Evolutionary conservation across 2,888 invertebrate species (phyloP), one percentile per base, ranked within the genome.

Genomic region (Rhodophaea formosa): DNA sequence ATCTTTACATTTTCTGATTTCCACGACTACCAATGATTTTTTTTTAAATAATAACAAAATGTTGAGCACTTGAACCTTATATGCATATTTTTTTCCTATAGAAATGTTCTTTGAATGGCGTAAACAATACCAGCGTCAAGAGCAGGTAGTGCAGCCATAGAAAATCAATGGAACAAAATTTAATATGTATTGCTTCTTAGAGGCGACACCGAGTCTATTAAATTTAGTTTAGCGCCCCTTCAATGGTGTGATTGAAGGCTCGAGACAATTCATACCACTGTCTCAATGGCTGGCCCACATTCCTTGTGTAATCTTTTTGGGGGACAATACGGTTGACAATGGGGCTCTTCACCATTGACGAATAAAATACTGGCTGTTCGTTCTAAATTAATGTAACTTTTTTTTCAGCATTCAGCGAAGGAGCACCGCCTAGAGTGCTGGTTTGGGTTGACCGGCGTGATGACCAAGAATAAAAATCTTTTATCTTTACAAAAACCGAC

Each of bases 171-270:
- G 80, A 60, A 80, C 73, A 74, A 80, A 83, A 84, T 80, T 77
- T 73, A 79, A 82, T 77, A 80, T 76, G 83, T 80, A 86, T 82
- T 74, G 76, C 81, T 86, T 83, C 79, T 80, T 53, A 62, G 76
- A 83, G 90, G 90, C 90, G 91, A 90, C 90, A 74, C 69, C 59
- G 67, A 88, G 91, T 90, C 91, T 91, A 90, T 91, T 90, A 90
- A 91, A 90, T 79, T 86, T 80, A 74, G 77, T 89, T 89, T 87
- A 86, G 88, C 88, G 86, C 88, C 86, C 78, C 71, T 76, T 88
- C 85, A 88, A 89, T 89, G 84, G 80, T 80, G 86, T 88, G 89
- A 90, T 88, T 86, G 89, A 91, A 85, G 69, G 87, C 78, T 73
- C 79, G 80, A 89, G 87, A 89, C 89, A 88, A 89, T 89, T 79